Evolutionary conservation across 1,140 invertebrate species (phyloP), one percentile per base, ranked within the genome.

Genomic region (Lepidotrigona ventralis): DNA sequence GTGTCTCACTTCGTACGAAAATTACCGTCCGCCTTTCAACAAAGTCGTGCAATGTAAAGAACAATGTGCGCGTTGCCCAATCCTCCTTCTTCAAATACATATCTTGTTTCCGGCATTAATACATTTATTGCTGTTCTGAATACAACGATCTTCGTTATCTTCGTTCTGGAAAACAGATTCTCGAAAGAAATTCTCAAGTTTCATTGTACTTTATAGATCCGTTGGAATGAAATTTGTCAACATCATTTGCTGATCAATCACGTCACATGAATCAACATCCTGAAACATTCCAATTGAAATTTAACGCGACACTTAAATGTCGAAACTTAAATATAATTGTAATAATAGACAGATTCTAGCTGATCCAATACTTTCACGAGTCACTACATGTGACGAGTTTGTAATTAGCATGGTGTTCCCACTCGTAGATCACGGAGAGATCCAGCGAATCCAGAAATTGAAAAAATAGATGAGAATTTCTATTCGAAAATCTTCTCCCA

Each of bases 61-160:
- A 86, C 85, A 83, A 87, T 21, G 74, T 83, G 80, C 60, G 26
- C 15, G 23, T 56, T 83, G 72, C 39, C 33, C 81, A 87, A 29
- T 86, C 84, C 84, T 75, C 64, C 17, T 71, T 17, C 46, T 53
- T 60, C n/a, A 56, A 76, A 54, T 21, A 71, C 66, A 53, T 29
- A 9, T 23, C 33, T 21, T 15, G 29, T 64, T 33, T 63, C 60
- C 51, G 56, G 8, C 19, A 66, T 33, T 66, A 29, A 33, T 54
- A 64, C 60, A 78, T 78, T 78, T 78, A 75, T 71, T 86, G 64
- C 70, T 83, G 33, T 56, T 72, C 74, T 26, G 53, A 73, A 86
- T 81, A 33, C 33, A n/a, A 74, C 26, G 9, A 12, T 71, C 23
- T 75, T 5, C 21, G 8, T 53, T n/a, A 54, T 54, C 33, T n/a